Percentiles rank a stretch among this genome's conserved stretches.
These are phyloP conservation scores for Scleropages formosus DNA, from an alignment of 2,797 vertebrate genomes.

Conservation along the genomic window DNA sequence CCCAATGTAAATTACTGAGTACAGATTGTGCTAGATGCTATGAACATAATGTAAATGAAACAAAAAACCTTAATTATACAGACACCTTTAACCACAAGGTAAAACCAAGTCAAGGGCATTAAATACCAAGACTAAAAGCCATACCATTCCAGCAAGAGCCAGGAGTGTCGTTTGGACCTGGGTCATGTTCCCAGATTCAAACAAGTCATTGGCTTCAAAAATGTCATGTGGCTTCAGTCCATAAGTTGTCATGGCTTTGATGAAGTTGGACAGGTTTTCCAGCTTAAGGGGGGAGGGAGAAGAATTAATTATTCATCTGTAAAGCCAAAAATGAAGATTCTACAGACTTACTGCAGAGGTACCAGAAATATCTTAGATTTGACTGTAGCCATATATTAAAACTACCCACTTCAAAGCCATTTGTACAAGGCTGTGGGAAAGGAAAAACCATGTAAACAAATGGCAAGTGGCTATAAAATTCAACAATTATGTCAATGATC, in stretches of 20 bases:
- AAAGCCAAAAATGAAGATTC: background rate
- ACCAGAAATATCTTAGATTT: background rate
- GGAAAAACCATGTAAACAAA: too few relatives aligned
- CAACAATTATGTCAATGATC: background rate
- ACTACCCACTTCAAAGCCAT: background rate
- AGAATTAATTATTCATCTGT: background rate
- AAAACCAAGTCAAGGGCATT: background rate
- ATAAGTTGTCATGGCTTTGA: conserved; percentile 77
- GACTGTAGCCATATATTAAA: conserved; percentile 4
- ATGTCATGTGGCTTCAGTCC: conserved; percentile 89
- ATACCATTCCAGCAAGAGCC: conserved; percentile 86
- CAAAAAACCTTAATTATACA: too few relatives aligned
- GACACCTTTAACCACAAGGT: too few relatives aligned
- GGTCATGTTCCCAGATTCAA: conserved; percentile 89
- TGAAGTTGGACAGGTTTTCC: conserved; percentile 93
- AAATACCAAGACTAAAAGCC: conserved; percentile 32
- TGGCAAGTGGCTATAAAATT: background rate
- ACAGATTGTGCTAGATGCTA: too few relatives aligned
- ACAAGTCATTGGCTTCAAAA: conserved; percentile 93
- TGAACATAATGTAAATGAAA: too few relatives aligned
- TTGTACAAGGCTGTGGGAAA: background rate
- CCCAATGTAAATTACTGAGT: too few relatives aligned
- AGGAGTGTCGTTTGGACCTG: conserved; percentile 92
- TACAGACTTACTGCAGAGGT: background rate
- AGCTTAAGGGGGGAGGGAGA: conserved; percentile 62